Evolutionary conservation across 2,888 invertebrate genomes (phyloP), one percentile per base, ranked within the genome.

Genomic region (Pycnomerus fuliginosus): DNA sequence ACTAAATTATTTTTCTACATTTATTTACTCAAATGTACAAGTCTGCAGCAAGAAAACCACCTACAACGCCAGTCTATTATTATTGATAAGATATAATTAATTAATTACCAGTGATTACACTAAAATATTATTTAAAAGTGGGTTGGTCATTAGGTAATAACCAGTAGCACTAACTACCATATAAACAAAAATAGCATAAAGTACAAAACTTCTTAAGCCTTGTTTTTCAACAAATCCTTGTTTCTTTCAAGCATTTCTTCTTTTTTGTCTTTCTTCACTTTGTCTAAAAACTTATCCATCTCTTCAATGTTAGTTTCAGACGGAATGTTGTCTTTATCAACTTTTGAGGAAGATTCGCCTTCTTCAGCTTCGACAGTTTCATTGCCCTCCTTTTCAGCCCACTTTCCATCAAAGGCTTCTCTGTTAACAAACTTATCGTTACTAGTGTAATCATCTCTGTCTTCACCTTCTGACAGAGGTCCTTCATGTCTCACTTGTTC

Each of bases 381-480:
- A 29, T 53, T 64, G 3, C 77, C 77, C 43, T 78, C 77, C 17
- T 79, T 80, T 41, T 80, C 81, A 0, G 80, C 80, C 81, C 82
- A 82, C 64, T 82, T 82, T 2, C 82, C 82, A 55, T 80, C 82
- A 58, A 80, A 82, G 52, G 80, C 78, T 65, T 82, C 82, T 35
- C 82, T 72, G 65, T 80, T 80, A 44, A 80, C 79, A 65, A 75
- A 79, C 55, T 64, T 67, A 22, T 69, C 68, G 12, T 55, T 58
- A 24, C 55, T 63, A 27, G 62, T 66, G 46, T 75, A 75, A 58
- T 80, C 80, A 55, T 77, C 77, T 25, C 79, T 69, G 51, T 78
- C 79, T 53, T 80, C 80, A 5, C 79, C 79, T 59, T 80, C 80
- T 52, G 78, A 78, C 39, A 79, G 62, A 2, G 79, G 78, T 10